Base-by-base conservation (phyloP, 2,888 invertebrate genomes). In the Dioctria linearis region DNA sequence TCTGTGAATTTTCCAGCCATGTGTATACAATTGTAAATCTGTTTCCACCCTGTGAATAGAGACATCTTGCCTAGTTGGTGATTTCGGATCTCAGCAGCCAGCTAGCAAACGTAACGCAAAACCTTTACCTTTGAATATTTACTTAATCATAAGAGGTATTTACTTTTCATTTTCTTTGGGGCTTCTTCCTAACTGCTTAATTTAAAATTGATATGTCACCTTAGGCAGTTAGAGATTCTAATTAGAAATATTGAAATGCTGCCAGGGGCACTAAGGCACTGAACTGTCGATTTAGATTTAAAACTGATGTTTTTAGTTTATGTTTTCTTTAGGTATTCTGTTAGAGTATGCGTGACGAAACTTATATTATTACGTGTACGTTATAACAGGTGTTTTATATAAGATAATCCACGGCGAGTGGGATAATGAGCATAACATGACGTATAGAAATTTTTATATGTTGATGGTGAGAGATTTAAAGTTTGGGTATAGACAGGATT, bases 131-230 rank as follows among this genome's bases (percentile, higher is more conserved):
- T 61, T 46, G n/a, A 42, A 75, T 75, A 75, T 75, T 75, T 75
- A 75, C 75, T 59, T 43, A 75, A 61, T 61, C 61, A 75, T 59
- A 75, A 59, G 43, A 39, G 8, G 43, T 75, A 75, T 75, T 75
- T 75, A 75, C 75, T 75, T 75, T 75, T 75, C 57, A 75, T 75
- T 75, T 75, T 43, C 75, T 59, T 75, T n/a, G 25, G 9, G 46
- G 61, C 39, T 71, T n/a, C 43, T 59, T 42, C 11, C 11, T 54
- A 71, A 51, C 71, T 71, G 54, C 51, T 71, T 71, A 71, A 71
- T 71, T 71, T 71, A 40, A 37, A 54, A 51, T 40, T 49, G 71
- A 71, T 71, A 54, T 54, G 25, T 37, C 71, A 71, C 71, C 54
- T 54, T 37, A 11, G 54, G 71, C 71, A 39, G 51, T 71, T 71